These are phyloP conservation scores for Bombus confusus DNA, from an alignment of 1,140 invertebrate species.

Conservation along the genomic window DNA sequence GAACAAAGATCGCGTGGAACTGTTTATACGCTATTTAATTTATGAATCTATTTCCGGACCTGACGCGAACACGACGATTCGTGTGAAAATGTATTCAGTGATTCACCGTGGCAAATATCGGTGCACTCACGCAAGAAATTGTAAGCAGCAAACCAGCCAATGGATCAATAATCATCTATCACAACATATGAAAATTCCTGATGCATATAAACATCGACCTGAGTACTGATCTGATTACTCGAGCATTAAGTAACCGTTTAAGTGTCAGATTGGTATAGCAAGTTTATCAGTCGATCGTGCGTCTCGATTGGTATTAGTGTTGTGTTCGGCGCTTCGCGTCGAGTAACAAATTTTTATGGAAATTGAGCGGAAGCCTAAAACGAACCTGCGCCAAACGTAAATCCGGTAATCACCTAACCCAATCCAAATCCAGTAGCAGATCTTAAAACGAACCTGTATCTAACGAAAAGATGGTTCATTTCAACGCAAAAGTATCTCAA, in stretches of 20 bases:
- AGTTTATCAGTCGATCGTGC: neutral
- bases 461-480: neutral
- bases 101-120: neutral
- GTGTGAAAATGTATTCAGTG: neutral
- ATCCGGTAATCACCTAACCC: neutral
- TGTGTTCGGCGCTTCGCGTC: neutral
- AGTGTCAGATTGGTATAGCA: neutral
- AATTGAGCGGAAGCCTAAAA: neutral
- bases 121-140: neutral
- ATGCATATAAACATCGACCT: neutral
- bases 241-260: too few species aligned
- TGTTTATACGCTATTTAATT: neutral
- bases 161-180: too few species aligned
- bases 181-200: neutral
- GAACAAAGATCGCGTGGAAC: neutral
- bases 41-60: constrained; percentile 13
- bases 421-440: neutral
- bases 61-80: constrained; percentile 36
- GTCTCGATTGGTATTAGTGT: neutral
- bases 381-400: neutral
- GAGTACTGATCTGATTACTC: neutral
- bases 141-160: neutral
- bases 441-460: neutral
- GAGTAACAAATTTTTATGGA: neutral
- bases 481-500: too few species aligned